Percentiles rank a stretch among this genome's conserved stretches.
phyloP scores from a whole-genome alignment of 2,113 vertebrate genomes.

The Paedocypris sp. region DNA sequence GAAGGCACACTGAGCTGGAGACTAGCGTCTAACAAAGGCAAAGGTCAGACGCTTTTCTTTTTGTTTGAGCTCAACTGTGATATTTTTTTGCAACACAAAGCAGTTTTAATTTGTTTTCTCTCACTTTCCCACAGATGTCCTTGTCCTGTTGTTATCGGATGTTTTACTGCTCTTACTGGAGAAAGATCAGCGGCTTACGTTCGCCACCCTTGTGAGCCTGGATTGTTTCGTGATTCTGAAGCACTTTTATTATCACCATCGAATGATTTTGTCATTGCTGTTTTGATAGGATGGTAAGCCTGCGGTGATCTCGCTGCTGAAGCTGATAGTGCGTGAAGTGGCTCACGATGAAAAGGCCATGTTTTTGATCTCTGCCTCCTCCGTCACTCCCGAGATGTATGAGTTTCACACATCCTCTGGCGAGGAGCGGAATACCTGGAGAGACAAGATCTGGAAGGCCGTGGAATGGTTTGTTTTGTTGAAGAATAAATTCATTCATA shows the following conservation, averaged over 20 bases:
- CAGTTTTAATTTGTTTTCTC: too few relatives aligned
- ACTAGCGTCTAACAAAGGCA: slow-evolving; percentile 66
- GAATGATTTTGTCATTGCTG: too few relatives aligned
- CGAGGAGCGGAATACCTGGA: slow-evolving; percentile 76
- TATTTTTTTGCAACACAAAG: too few relatives aligned
- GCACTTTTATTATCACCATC: too few relatives aligned
- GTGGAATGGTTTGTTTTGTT: slow-evolving; percentile 64
- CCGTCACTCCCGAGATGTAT: slow-evolving; percentile 78
- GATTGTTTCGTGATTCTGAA: too few relatives aligned
- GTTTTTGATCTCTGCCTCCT: slow-evolving; percentile 80
- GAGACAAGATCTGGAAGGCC: slow-evolving; percentile 67
- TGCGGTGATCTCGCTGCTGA: slow-evolving; percentile 75
- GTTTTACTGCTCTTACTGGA: slow-evolving; percentile 84
- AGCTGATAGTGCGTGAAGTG: slow-evolving; percentile 82
- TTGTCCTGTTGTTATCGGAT: slow-evolving; percentile 79
- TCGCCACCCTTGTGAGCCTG: slow-evolving; percentile 82
- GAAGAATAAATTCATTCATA: neutral
- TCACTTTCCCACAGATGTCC: slow-evolving; percentile 60
- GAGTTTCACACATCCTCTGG: slow-evolving; percentile 76
- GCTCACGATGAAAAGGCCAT: slow-evolving; percentile 84
- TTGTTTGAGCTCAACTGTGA: neutral
- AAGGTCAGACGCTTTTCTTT: slow-evolving; percentile 60
- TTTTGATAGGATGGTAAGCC: slow-evolving; percentile 75
- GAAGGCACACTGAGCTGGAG: slow-evolving; percentile 78
- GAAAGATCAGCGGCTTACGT: slow-evolving; percentile 84